Conservation (phyloP, 2,113 vertebrate genomes). For the Limanda limanda region DNA sequence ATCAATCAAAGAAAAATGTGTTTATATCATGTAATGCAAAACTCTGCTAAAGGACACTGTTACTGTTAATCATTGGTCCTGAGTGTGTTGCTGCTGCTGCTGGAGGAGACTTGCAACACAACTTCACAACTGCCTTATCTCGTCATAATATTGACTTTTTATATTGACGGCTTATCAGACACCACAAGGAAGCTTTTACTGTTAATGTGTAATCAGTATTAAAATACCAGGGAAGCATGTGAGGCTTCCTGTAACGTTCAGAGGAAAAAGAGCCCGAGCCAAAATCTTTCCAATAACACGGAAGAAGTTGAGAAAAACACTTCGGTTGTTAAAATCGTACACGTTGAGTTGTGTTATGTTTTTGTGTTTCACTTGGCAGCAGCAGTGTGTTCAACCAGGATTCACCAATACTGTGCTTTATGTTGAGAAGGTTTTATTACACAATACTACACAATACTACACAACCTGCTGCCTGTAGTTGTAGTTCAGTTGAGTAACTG, state of each 20-base stretch:
- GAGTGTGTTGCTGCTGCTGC: slow-evolving; percentile 1
- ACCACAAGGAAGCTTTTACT: slow-evolving; percentile 4
- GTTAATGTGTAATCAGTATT: slow-evolving; percentile 5
- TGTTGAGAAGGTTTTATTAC: slow-evolving; percentile 57
- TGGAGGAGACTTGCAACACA: not conserved
- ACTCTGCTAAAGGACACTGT: too few species aligned
- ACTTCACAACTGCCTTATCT: slow-evolving; percentile 33
- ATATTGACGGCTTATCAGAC: slow-evolving; percentile 36
- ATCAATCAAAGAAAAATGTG: not conserved
- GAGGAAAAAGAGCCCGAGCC: too few species aligned
- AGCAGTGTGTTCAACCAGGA: not conserved
- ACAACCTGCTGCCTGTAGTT: slow-evolving; percentile 11
- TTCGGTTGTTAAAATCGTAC: not conserved
- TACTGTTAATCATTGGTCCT: not conserved
- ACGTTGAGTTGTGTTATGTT: not conserved
- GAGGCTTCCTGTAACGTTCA: not conserved
- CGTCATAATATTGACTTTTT: slow-evolving; percentile 48
- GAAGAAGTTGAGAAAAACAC: not conserved
- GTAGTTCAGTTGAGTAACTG: too few species aligned
- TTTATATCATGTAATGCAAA: not conserved
- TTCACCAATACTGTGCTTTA: not conserved
- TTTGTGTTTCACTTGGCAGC: not conserved
- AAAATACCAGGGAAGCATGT: not conserved
- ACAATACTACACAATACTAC: slow-evolving; percentile 57
- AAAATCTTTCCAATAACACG: too few species aligned